Conservation (phyloP, 2,888 invertebrate species). For the Siphonodentalium dalli region DNA sequence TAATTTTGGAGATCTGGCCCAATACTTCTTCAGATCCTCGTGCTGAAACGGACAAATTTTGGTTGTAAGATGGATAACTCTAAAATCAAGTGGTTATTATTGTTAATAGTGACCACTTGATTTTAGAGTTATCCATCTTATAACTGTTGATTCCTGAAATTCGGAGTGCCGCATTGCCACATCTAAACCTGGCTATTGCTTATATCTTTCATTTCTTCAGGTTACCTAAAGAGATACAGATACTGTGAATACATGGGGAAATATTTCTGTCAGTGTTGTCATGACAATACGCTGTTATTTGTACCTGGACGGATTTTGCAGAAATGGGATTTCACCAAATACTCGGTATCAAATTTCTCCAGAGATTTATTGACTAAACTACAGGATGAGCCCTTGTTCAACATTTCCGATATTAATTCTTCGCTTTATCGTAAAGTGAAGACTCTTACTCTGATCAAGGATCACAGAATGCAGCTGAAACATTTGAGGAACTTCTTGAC, state of each 20-base stretch:
- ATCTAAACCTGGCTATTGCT: background rate
- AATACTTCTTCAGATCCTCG: no score
- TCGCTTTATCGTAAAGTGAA: slow-evolving; percentile 73
- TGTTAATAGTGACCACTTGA: no score
- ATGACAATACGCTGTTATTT: slow-evolving; percentile 77
- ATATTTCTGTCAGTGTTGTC: slow-evolving; percentile 87
- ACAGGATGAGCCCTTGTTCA: slow-evolving; percentile 79
- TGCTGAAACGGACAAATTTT: no score
- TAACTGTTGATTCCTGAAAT: background rate
- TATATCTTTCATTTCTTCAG: slow-evolving; percentile 24
- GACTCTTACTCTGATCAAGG: slow-evolving; percentile 71
- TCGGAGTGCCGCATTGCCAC: background rate
- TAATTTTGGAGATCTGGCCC: no score
- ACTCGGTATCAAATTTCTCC: slow-evolving; percentile 84
- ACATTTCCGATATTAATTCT: slow-evolving; percentile 76
- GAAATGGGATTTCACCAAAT: slow-evolving; percentile 71
- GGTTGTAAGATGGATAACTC: no score
- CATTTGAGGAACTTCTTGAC: slow-evolving; percentile 77
- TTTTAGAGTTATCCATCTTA: no score
- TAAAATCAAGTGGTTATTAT: no score
- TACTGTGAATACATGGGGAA: slow-evolving; percentile 85
- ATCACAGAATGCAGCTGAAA: slow-evolving; percentile 74
- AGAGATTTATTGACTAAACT: slow-evolving; percentile 79
- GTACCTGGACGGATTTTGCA: slow-evolving; percentile 70
- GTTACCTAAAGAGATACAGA: slow-evolving; percentile 77